phyloP scores from a whole-genome alignment of 2,888 invertebrate species.

The Amorpha juglandis region DNA sequence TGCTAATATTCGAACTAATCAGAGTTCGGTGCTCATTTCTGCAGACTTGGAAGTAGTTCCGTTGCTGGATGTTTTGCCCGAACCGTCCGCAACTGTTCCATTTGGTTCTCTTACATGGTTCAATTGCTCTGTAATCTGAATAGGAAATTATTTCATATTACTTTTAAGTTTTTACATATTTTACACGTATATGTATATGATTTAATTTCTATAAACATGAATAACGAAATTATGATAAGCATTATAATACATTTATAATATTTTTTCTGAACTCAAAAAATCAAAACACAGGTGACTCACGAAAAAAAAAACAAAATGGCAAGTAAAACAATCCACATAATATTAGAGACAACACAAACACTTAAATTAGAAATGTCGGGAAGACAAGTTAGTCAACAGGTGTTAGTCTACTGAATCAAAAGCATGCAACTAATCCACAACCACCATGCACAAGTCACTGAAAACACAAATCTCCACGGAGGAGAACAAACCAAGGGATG shows the following conservation, averaged over 20 bases:
- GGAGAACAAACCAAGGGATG: conserved; percentile 66
- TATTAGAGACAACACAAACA: conserved; percentile 37
- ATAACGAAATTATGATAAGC: no score
- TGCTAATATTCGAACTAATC: conserved; percentile 37
- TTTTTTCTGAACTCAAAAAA: neutral
- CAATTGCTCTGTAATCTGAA: conserved; percentile 82
- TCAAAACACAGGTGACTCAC: no score
- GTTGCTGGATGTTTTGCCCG: conserved; percentile 50
- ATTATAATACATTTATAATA: no score
- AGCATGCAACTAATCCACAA: conserved; percentile 50
- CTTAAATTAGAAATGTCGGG: conserved; percentile 17
- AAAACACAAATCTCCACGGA: conserved; percentile 48
- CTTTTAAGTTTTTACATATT: neutral
- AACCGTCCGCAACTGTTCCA: conserved; percentile 48
- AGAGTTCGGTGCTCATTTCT: conserved; percentile 89
- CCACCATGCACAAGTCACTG: conserved; percentile 66
- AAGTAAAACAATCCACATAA: conserved; percentile 40
- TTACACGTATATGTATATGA: neutral
- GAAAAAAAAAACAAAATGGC: neutral
- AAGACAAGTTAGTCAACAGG: conserved; percentile 60
- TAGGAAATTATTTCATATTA: conserved; percentile 30
- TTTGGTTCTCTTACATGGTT: conserved; percentile 53
- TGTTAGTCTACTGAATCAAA: conserved; percentile 57
- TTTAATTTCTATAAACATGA: neutral
- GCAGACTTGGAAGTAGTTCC: conserved; percentile 63